These are phyloP conservation scores for Micronycteris hirsuta DNA, from an alignment of 2,113 vertebrate species.

Conservation along the genomic window DNA sequence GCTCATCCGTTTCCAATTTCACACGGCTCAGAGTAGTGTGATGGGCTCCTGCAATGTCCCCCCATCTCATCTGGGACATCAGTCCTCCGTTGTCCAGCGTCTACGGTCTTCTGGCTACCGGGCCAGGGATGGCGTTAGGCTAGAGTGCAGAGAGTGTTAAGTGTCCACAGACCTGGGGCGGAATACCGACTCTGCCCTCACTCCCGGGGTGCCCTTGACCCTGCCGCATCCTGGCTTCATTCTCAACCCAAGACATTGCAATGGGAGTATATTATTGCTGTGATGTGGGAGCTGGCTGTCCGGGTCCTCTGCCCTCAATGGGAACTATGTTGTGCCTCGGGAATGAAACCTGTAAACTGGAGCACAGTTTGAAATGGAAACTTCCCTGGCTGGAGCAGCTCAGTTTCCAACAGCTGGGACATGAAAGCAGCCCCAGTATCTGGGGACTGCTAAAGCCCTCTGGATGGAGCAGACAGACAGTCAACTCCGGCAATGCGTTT, in stretches of 20 bases:
- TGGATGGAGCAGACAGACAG: not conserved
- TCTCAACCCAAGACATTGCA: too few species aligned
- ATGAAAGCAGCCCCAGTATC: not conserved
- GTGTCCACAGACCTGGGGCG: not conserved
- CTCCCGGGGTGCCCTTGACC: not conserved
- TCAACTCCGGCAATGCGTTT: slow-evolving; percentile 30
- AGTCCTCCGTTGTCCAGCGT: not conserved
- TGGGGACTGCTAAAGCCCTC: not conserved
- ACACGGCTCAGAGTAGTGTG: not conserved
- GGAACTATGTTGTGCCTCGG: not conserved
- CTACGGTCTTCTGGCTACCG: not conserved
- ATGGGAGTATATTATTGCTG: not conserved
- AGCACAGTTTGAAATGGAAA: slow-evolving; percentile 21
- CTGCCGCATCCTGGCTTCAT: not conserved
- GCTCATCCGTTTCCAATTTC: too few species aligned
- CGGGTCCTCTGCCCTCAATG: not conserved
- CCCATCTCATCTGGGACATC: not conserved
- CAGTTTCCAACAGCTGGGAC: not conserved
- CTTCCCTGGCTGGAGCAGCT: not conserved
- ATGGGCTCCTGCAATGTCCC: not conserved
- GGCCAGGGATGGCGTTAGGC: not conserved
- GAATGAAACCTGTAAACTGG: slow-evolving; percentile 10
- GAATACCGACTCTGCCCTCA: not conserved
- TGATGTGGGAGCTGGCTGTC: not conserved
- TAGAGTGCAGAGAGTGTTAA: not conserved